These are phyloP conservation scores for Caradrina clavipalpis DNA, from an alignment of 2,888 invertebrate species.

Conservation along the genomic window DNA sequence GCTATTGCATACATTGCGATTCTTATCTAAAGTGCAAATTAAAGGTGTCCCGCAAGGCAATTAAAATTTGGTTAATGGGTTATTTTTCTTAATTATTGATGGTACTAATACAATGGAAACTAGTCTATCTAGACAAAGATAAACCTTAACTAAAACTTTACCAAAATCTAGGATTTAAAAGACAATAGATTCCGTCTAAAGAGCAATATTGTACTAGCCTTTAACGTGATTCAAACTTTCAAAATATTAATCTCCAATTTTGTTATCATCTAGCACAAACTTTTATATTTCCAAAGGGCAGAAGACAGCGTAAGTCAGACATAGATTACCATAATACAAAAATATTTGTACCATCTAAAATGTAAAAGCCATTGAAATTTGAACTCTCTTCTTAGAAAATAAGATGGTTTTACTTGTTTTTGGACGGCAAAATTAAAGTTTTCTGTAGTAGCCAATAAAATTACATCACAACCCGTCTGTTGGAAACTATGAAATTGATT, in stretches of 20 bases:
- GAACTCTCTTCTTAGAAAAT: background rate
- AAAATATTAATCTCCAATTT: background rate
- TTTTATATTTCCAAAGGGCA: conserved; percentile 30
- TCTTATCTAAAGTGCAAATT: background rate
- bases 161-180: background rate
- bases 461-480: conserved; percentile 30
- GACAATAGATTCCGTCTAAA: background rate
- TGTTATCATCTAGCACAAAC: conserved; percentile 11
- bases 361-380: conserved; percentile 1
- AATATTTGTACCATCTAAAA: background rate
- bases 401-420: background rate
- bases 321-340: conserved; percentile 6
- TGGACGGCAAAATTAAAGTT: background rate
- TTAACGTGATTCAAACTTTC: conserved; percentile 2
- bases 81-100: background rate
- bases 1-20: background rate
- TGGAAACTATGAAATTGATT: conserved; percentile 51
- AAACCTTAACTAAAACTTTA: background rate
- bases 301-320: conserved; percentile 13
- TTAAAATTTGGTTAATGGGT: background rate
- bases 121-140: background rate
- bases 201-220: conserved; percentile 12
- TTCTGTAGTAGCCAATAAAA: conserved; percentile 22
- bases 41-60: background rate
- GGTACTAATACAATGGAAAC: background rate